Base-by-base conservation (phyloP, 92 coral and sea anemone species). In the Metridium senile region DNA sequence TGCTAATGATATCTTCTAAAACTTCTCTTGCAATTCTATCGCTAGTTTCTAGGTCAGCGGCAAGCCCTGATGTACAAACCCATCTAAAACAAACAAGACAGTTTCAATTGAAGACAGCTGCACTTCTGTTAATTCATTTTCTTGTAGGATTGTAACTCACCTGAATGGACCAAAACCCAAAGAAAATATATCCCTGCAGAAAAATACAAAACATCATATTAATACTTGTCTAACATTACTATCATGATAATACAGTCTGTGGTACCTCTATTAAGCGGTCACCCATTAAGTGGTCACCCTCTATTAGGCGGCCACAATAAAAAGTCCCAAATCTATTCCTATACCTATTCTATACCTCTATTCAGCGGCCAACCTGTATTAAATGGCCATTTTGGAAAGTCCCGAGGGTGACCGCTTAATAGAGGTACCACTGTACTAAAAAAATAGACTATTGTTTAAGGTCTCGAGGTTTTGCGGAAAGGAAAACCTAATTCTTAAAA, bases 91-190 rank as follows among this genome's bases (percentile, higher is more conserved):
- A 71, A 39, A 29, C 1, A 30, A 0, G 30, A 47, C 6, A 26
- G 51, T 62, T 21, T 19, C n/a, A 13, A 54, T 9, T 54, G 59
- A 54, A 54, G 2, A 54, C 13, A 23, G 29, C 67, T 16, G 30
- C 28, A 18, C 0, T 20, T 23, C 20, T 3, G 9, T 0, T 21
- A 47, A 70, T 4, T 2, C n/a, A 68, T 18, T 22, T 0, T 27
- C 34, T 54, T n/a, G n/a, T n/a, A n/a, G n/a, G n/a, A n/a, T n/a
- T n/a, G n/a, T 9, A 21, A 82, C 91, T 54, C 70, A 95, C 99
- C 99, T 79, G 72, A 95, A 95, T 72, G 99, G 99, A 20, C 99
- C 99, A 89, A 95, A 95, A 0, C 99, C 99, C 84, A 95, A 76
- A 1, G 97, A 92, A 72, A 95, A 95, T 22, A 95, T 87, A 78